Conservation (phyloP, 2,888 invertebrate species). For the Bursaphelenchus okinawaensis region DNA sequence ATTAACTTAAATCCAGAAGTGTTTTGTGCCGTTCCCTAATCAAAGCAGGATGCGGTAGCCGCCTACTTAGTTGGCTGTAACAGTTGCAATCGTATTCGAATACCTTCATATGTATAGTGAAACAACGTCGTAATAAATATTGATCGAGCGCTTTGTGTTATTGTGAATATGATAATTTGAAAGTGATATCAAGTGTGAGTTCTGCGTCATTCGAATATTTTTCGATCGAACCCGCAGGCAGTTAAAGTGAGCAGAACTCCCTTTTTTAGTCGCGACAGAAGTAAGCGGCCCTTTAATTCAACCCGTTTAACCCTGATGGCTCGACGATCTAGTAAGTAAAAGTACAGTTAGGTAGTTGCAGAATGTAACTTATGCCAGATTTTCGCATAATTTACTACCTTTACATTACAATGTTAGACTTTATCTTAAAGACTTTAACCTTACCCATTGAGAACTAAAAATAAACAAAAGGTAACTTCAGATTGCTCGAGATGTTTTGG, state of each 20-base stretch:
- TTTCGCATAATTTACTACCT: too few species aligned
- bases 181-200: not conserved
- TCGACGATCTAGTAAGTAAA: not conserved
- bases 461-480: not conserved
- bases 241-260: constrained; percentile 5
- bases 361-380: too few species aligned
- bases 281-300: not conserved
- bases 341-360: too few species aligned
- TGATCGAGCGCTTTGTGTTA: too few species aligned
- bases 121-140: not conserved
- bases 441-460: not conserved
- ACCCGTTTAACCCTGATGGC: not conserved
- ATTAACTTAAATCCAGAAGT: too few species aligned
- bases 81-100: too few species aligned
- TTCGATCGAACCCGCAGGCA: constrained; percentile 11
- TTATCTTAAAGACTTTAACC: too few species aligned
- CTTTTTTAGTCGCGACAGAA: not conserved
- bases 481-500: constrained; percentile 11
- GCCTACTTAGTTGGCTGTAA: not conserved
- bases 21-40: too few species aligned
- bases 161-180: too few species aligned
- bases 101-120: not conserved
- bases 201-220: constrained; percentile 11
- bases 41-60: not conserved
- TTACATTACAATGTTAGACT: too few species aligned